Conservation (phyloP, 2,888 invertebrate species). For the Drosophila basisetae region DNA sequence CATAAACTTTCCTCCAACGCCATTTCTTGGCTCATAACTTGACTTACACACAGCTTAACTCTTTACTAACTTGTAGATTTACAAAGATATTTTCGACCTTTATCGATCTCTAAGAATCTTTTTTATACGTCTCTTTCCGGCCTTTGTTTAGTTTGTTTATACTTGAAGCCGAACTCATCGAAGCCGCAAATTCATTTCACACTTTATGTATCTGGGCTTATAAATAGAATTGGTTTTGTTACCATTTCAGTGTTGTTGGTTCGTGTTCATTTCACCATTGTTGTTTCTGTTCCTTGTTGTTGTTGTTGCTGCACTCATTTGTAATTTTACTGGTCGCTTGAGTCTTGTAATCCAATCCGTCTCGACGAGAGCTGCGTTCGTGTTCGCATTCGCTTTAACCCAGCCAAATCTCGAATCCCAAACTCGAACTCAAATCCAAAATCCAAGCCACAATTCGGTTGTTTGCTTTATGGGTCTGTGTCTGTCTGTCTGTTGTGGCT, state of each 20-base stretch:
- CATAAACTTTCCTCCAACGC: neutral
- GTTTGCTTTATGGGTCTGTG: constrained; percentile 21
- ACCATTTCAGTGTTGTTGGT: constrained; percentile 39
- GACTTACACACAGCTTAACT: neutral
- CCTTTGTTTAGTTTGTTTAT: neutral
- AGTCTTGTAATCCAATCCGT: constrained; percentile 67
- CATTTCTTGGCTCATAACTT: neutral
- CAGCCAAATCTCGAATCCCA: constrained; percentile 23
- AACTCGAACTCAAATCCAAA: neutral
- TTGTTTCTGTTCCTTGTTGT: constrained; percentile 28
- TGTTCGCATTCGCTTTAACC: constrained; percentile 27
- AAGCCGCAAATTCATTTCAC: constrained; percentile 33
- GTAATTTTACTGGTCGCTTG: constrained; percentile 61
- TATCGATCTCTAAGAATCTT: neutral
- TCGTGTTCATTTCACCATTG: constrained; percentile 48
- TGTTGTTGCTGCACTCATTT: constrained; percentile 58
- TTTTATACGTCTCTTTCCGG: neutral
- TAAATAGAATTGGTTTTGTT: constrained; percentile 50
- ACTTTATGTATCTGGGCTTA: constrained; percentile 35
- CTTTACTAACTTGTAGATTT: neutral
- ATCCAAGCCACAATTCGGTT: constrained; percentile 6
- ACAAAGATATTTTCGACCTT: neutral
- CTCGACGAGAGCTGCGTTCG: constrained; percentile 36
- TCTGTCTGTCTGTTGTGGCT: constrained; percentile 50
- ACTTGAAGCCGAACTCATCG: constrained; percentile 10